Conservation (phyloP, 2,113 vertebrate genomes). For the Bubo scandiacus region DNA sequence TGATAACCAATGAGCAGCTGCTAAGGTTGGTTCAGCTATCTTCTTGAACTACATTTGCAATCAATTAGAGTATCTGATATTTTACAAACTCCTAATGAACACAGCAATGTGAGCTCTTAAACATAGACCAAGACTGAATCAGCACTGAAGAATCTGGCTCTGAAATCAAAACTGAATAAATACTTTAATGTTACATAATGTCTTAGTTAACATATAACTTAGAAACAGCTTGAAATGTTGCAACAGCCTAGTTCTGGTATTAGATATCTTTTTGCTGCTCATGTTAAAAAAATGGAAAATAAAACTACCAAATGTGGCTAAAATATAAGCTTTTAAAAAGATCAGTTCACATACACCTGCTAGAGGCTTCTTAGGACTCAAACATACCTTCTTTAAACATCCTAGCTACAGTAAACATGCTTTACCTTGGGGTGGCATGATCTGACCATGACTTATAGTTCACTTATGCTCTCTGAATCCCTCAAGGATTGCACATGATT, state of each 20-base stretch:
- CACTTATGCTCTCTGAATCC: background rate
- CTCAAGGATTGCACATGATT: background rate
- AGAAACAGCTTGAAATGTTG: constrained; percentile 18
- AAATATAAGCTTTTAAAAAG: background rate
- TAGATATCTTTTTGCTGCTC: background rate
- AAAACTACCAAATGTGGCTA: background rate
- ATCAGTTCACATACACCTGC: background rate
- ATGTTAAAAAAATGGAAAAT: background rate
- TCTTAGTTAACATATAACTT: constrained; percentile 60
- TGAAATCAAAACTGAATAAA: constrained; percentile 37
- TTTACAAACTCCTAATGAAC: background rate
- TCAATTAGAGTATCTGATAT: background rate
- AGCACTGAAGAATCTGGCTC: background rate
- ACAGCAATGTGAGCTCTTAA: background rate
- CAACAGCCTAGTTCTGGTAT: background rate
- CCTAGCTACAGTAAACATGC: background rate
- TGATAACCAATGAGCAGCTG: background rate
- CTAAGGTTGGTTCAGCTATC: background rate
- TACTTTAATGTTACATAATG: constrained; percentile 48
- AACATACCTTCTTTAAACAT: background rate
- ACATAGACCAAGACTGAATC: background rate
- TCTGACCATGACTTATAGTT: background rate
- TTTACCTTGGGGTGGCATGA: background rate
- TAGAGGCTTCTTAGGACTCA: background rate
- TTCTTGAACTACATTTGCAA: background rate